Evolutionary conservation across 2,888 invertebrate species (phyloP), one percentile per base, ranked within the genome.

Genomic region (Ochlodes sylvanus): DNA sequence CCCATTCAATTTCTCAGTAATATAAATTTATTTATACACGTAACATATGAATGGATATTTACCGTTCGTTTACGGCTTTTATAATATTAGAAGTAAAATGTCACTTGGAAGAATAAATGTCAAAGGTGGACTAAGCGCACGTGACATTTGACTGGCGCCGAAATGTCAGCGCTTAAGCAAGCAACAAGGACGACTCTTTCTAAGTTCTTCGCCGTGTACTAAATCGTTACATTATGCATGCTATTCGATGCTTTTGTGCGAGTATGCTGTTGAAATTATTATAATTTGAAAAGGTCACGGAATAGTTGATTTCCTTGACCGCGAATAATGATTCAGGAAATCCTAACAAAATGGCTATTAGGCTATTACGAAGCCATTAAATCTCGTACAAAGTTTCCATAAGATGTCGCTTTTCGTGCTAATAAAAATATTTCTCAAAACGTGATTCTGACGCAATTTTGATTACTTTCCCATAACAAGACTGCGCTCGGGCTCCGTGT

Each of bases 141-240:
- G 86, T 88, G 92, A 92, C 92, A 92, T 92, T 92, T 92, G 92
- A 89, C 92, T 89, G 80, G 81, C 77, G 76, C 83, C 77, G 75
- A 93, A 93, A 92, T 93, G 92, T 88, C 92, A 92, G 92, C 87
- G 87, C 87, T 92, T 92, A 86, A 86, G 92, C 87, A 92, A 92
- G 87, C 85, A 79, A 86, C 92, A 92, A 93, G 92, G 92, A 92
- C 92, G 91, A 89, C 87, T 92, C 90, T 90, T 92, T 92, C 89
- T 88, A 87, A 84, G 88, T 84, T 82, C 86, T 86, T 90, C 88
- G 86, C 82, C 83, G 84, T 85, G 82, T 82, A 84, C 79, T 80
- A 81, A 84, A 85, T 84, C 79, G 83, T 73, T 83, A 85, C 81
- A 89, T 89, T 89, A 90, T 88, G 86, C 86, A 85, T 90, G 89